A percentile compares a stretch with the other conserved stretches of the same genome.
These are phyloP conservation scores for Drosophila truncata DNA, from an alignment of 1,140 invertebrate genomes.

Conservation along the genomic window DNA sequence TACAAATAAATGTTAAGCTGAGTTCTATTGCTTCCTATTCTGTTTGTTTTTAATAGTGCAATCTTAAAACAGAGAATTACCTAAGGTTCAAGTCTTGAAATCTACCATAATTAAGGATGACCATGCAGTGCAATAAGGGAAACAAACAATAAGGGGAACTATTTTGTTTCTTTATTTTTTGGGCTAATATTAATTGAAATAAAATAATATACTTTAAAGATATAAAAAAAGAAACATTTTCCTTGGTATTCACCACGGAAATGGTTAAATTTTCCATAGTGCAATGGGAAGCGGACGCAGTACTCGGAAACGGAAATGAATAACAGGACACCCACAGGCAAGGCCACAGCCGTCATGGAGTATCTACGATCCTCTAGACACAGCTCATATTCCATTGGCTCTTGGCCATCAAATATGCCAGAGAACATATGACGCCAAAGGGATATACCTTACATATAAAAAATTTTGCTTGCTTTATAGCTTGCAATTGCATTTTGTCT, in stretches of 20 bases:
- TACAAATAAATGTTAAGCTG: neutral
- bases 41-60: neutral
- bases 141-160: no score
- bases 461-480: conserved; percentile 35
- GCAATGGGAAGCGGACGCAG: conserved; percentile 66
- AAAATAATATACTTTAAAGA: no score
- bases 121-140: neutral
- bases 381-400: conserved; percentile 10
- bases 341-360: conserved; percentile 21
- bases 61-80: neutral
- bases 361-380: neutral
- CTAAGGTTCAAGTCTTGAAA: neutral
- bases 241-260: no score
- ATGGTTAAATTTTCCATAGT: no score
- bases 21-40: neutral
- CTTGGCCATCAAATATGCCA: conserved; percentile 33
- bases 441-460: conserved; percentile 9
- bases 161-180: no score
- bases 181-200: no score
- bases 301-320: conserved; percentile 77
- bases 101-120: neutral
- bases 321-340: conserved; percentile 65
- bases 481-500: conserved; percentile 27
- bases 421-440: conserved; percentile 10
- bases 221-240: no score